Conservation (phyloP, 2,113 vertebrate genomes). For the Rhea pennata region DNA sequence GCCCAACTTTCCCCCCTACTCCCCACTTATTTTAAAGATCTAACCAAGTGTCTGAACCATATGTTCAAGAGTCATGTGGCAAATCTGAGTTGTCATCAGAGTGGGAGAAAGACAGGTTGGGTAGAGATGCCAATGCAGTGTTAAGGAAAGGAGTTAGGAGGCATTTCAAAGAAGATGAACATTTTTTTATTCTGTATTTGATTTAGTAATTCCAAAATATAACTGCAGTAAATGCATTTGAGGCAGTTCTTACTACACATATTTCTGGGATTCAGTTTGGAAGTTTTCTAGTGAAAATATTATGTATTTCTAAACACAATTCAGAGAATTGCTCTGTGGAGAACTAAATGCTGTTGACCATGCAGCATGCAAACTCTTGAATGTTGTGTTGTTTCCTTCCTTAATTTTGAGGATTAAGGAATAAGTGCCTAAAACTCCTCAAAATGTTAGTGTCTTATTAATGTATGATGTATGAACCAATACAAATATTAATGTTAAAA, state of each 20-base stretch:
- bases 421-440: neutral
- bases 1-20: too few relatives aligned
- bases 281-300: neutral
- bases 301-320: neutral
- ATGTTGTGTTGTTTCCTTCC: neutral
- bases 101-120: neutral
- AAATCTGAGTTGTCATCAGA: fast-evolving
- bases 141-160: fast-evolving
- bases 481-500: neutral
- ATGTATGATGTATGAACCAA: neutral
- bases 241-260: neutral
- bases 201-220: neutral
- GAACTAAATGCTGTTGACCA: neutral
- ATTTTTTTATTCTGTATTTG: fast-evolving
- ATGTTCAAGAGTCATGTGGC: fast-evolving
- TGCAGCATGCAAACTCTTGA: neutral
- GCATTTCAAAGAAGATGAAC: neutral
- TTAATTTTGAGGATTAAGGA: constrained; percentile 8
- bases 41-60: neutral
- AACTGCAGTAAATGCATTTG: neutral
- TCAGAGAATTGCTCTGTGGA: neutral
- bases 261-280: neutral
- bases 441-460: constrained; percentile 1
- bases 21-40: neutral
- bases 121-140: neutral